A percentile compares a stretch with the other conserved stretches of the same genome.
Evolutionary conservation across 2,888 invertebrate genomes (phyloP).

Genomic region (Harpagoxenus sublaevis): DNA sequence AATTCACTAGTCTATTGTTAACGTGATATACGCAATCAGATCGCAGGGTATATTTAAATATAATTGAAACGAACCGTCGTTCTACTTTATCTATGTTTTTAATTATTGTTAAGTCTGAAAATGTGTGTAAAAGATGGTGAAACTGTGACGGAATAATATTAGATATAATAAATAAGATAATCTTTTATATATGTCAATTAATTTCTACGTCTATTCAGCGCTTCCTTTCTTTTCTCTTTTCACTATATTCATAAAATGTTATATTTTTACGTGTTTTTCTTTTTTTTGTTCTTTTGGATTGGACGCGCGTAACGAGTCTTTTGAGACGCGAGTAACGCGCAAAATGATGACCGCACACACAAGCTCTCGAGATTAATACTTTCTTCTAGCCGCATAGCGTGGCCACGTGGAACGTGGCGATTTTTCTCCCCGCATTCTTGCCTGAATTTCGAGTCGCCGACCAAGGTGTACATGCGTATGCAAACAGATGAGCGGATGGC

Average conservation of each 20-base stretch:
- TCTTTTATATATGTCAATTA: background rate
- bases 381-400: background rate
- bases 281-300: background rate
- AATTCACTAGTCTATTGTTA: background rate
- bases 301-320: too few relatives aligned
- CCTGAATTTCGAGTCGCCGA: background rate
- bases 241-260: too few relatives aligned
- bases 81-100: background rate
- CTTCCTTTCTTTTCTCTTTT: background rate
- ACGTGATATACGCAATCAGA: background rate
- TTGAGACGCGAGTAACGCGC: background rate
- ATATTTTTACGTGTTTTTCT: background rate
- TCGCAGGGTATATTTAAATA: too few relatives aligned
- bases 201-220: background rate
- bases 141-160: background rate
- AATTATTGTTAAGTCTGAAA: background rate
- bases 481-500: constrained; percentile 56
- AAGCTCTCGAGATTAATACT: background rate
- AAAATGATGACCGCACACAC: background rate
- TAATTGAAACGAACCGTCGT: background rate
- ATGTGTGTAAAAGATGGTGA: background rate
- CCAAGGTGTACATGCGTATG: background rate
- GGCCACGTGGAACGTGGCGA: background rate
- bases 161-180: background rate
- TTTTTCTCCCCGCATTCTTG: background rate